Conservation (phyloP, 2,888 invertebrate genomes). For the Pemphredon lugubris region DNA sequence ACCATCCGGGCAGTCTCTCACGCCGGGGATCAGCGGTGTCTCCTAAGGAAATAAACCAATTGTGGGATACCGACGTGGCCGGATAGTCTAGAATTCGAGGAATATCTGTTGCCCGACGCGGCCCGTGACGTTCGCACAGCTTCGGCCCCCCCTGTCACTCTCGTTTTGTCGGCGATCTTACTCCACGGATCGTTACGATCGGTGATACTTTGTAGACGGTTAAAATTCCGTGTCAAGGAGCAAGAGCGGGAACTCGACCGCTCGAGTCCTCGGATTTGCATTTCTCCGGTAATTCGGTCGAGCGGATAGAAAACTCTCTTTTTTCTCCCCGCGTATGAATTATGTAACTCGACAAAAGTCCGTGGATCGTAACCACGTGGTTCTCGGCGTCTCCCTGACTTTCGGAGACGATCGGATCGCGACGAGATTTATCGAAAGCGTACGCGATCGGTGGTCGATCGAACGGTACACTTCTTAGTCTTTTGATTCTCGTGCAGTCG, state of each 20-base stretch:
- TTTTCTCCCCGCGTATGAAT: not conserved
- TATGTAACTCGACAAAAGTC: not conserved
- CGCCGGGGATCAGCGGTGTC: conserved; percentile 42
- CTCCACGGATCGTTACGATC: no score
- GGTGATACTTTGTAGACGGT: no score
- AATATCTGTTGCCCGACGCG: not conserved
- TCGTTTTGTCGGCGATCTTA: no score
- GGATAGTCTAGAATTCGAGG: not conserved
- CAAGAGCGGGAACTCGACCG: not conserved
- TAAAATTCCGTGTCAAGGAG: no score
- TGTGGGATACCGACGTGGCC: not conserved
- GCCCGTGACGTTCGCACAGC: no score
- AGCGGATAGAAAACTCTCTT: not conserved
- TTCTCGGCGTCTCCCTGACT: no score
- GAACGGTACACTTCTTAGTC: not conserved
- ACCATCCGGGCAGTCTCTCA: conserved; percentile 56
- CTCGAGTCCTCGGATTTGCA: not conserved
- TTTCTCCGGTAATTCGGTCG: conserved; percentile 4
- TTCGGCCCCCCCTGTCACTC: no score
- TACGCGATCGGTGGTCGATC: not conserved
- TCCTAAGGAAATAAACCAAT: conserved; percentile 39
- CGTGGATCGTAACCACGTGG: not conserved
- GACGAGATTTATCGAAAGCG: no score
- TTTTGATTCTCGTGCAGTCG: conserved; percentile 82
- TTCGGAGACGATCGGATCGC: no score